These are phyloP conservation scores for Stomatorhinus ivindoensis DNA, from an alignment of 2,113 vertebrate species.

Conservation along the genomic window DNA sequence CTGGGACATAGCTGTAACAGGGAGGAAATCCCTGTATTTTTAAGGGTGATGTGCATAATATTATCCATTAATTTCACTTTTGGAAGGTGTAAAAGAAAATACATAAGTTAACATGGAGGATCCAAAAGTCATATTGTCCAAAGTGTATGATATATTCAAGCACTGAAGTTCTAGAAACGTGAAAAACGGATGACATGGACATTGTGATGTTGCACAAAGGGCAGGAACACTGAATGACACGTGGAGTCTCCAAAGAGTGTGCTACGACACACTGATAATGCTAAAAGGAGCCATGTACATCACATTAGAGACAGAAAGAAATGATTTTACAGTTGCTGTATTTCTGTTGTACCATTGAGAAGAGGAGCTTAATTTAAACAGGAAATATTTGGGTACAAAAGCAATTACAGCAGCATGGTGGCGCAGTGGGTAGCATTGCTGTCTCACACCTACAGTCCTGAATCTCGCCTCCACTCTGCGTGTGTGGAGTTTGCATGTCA, in stretches of 20 bases:
- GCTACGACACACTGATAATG: background rate
- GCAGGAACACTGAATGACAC: background rate
- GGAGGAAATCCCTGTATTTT: slow-evolving; percentile 47
- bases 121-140: slow-evolving; percentile 33
- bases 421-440: background rate
- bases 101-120: slow-evolving; percentile 40
- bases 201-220: background rate
- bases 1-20: background rate
- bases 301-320: background rate
- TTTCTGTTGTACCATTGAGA: background rate
- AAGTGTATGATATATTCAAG: slow-evolving; percentile 53
- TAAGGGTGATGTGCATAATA: slow-evolving; percentile 67
- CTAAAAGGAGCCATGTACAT: background rate
- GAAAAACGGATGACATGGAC: background rate
- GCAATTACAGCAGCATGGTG: background rate
- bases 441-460: background rate
- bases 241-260: background rate
- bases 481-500: background rate
- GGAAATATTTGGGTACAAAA: background rate
- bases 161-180: slow-evolving; percentile 32
- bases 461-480: background rate
- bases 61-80: slow-evolving; percentile 64
- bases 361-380: background rate
- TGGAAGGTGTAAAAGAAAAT: slow-evolving; percentile 62
- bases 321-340: background rate